Conservation (phyloP, 1,140 invertebrate species). For the Drosophila ficusphila region DNA sequence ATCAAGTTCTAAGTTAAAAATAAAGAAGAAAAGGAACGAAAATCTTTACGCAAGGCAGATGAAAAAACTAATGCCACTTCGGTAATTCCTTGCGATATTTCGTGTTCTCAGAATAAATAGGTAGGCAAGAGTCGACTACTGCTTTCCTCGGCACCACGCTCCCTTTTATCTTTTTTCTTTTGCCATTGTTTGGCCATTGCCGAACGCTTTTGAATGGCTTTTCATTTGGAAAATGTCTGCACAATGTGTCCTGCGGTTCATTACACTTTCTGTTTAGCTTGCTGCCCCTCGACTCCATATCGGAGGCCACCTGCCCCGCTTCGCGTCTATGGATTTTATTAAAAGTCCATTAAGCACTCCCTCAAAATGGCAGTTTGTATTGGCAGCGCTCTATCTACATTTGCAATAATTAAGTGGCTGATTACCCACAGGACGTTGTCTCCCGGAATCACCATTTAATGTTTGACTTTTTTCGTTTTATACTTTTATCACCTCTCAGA, state of each 20-base stretch:
- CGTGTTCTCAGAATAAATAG: background rate
- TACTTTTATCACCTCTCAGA: constrained; percentile 56
- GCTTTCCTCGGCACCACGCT: background rate
- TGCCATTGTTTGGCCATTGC: constrained; percentile 69
- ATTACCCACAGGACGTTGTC: constrained; percentile 33
- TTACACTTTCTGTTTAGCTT: constrained; percentile 77
- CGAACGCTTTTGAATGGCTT: constrained; percentile 72
- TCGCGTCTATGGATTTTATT: constrained; percentile 54
- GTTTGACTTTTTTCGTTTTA: constrained; percentile 37
- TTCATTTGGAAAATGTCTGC: constrained; percentile 77
- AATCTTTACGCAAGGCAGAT: no score
- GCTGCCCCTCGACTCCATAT: background rate
- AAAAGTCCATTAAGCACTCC: constrained; percentile 77
- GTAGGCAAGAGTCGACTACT: constrained; percentile 1
- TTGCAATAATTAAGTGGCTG: constrained; percentile 75
- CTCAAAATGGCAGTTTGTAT: constrained; percentile 38
- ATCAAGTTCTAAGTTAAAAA: no score
- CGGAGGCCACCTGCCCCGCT: background rate
- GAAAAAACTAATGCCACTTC: no score
- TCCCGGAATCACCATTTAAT: constrained; percentile 39
- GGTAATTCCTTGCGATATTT: no score
- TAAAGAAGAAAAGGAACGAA: no score
- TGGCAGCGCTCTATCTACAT: constrained; percentile 33
- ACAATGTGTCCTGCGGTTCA: constrained; percentile 76
- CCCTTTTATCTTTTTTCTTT: constrained; percentile 20